phyloP scores from a whole-genome alignment of 2,888 invertebrate species.

The Hydropsyche betteni region DNA sequence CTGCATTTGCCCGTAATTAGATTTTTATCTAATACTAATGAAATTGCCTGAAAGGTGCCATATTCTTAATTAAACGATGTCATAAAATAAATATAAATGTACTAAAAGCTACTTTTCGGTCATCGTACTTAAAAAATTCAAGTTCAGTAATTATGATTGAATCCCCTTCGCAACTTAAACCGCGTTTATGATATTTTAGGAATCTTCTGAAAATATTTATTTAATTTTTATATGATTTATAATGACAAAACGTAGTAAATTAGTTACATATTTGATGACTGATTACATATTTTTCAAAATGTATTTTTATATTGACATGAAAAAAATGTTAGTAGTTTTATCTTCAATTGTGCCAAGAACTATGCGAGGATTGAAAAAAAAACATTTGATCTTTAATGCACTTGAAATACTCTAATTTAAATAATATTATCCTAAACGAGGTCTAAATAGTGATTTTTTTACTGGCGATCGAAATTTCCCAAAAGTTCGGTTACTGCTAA shows the following conservation, averaged over 20 bases:
- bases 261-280: slow-evolving; percentile 31
- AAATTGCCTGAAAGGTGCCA: slow-evolving; percentile 13
- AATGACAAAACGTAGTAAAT: slow-evolving; percentile 17
- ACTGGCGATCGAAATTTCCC: too few relatives aligned
- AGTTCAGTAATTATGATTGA: not conserved
- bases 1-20: too few relatives aligned
- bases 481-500: too few relatives aligned
- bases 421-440: slow-evolving; percentile 27
- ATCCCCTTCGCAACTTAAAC: too few relatives aligned
- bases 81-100: not conserved
- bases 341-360: slow-evolving; percentile 37
- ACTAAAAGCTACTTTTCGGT: slow-evolving; percentile 7
- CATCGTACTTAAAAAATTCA: slow-evolving; percentile 9
- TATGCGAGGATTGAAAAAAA: not conserved
- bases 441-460: slow-evolving; percentile 30
- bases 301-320: slow-evolving; percentile 34
- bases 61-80: not conserved
- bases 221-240: slow-evolving; percentile 20
- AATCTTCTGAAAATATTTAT: not conserved
- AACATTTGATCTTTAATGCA: not conserved
- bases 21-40: not conserved
- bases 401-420: slow-evolving; percentile 11
- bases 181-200: not conserved
- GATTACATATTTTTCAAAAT: slow-evolving; percentile 31
- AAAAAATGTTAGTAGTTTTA: slow-evolving; percentile 21